Evolutionary conservation across 2,888 invertebrate genomes (phyloP).

Genomic region (Napeogenes inachia): DNA sequence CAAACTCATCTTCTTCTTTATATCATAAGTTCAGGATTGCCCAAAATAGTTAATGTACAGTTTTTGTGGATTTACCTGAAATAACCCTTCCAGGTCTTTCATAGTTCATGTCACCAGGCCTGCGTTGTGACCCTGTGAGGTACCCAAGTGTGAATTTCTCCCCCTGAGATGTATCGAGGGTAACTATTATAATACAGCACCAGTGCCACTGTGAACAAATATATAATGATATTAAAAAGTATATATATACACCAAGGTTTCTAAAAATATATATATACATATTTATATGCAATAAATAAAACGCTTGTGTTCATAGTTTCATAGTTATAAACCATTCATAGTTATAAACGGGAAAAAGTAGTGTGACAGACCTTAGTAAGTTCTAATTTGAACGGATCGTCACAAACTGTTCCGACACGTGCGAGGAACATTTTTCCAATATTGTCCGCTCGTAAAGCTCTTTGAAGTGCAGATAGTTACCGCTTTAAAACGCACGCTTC

Average conservation of each 20-base stretch:
- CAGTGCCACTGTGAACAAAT: slow-evolving; percentile 56
- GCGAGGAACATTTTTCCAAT: slow-evolving; percentile 65
- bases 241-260: no score
- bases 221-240: background rate
- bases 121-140: slow-evolving; percentile 89
- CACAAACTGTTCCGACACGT: slow-evolving; percentile 51
- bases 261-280: no score
- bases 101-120: slow-evolving; percentile 87
- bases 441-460: slow-evolving; percentile 56
- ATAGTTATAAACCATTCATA: no score
- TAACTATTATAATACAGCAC: slow-evolving; percentile 48
- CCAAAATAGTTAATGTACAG: no score
- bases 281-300: no score
- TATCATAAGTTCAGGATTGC: no score
- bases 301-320: no score
- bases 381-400: slow-evolving; percentile 38
- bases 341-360: no score
- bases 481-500: slow-evolving; percentile 47
- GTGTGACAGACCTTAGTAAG: slow-evolving; percentile 13
- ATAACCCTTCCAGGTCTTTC: slow-evolving; percentile 83
- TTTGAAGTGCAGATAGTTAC: slow-evolving; percentile 37
- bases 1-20: no score
- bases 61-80: slow-evolving; percentile 53
- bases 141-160: slow-evolving; percentile 88
- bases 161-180: slow-evolving; percentile 42